Evolutionary conservation across 2,113 vertebrate species (phyloP).

Genomic region (Numenius arquata): DNA sequence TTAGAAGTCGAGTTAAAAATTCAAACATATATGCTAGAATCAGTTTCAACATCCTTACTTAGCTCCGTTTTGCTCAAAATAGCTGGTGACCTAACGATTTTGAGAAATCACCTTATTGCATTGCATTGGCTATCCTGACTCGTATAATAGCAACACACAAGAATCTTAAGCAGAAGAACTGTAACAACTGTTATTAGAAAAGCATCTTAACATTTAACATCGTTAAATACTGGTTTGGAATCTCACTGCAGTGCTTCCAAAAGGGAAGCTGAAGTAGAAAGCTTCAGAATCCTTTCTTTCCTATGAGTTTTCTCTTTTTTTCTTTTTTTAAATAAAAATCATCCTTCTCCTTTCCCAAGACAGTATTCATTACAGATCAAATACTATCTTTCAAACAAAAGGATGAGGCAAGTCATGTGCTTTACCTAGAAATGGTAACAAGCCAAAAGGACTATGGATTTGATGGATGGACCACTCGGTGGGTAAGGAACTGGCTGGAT

Average conservation of each 20-base stretch:
- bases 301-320: background rate
- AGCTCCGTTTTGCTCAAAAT: background rate
- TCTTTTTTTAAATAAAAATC: background rate
- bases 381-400: background rate
- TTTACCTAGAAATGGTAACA: background rate
- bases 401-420: background rate
- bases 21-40: background rate
- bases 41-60: background rate
- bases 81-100: background rate
- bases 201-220: background rate
- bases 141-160: background rate
- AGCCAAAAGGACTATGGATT: background rate
- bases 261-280: background rate
- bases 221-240: background rate
- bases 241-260: background rate
- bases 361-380: background rate
- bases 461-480: too few relatives aligned
- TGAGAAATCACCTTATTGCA: background rate
- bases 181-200: background rate
- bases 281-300: background rate
- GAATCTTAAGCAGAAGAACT: background rate
- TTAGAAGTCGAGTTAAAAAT: background rate
- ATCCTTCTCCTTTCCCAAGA: background rate
- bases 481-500: too few relatives aligned
- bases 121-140: background rate